Conservation (phyloP, 2,797 vertebrate species). For the Falco columbarius region DNA sequence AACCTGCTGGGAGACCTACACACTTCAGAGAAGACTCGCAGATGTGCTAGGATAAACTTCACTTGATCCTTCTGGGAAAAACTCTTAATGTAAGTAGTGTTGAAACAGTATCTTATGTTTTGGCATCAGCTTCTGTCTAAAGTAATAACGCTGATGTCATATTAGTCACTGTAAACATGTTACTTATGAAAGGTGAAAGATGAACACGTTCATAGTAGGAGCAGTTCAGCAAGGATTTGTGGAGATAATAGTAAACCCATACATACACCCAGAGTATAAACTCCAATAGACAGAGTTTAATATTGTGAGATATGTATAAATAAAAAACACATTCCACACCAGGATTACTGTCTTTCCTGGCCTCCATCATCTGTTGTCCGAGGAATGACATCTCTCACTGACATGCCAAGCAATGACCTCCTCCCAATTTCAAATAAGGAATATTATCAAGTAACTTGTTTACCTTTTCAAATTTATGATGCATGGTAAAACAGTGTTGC, state of each 20-base stretch:
- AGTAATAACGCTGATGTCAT: neutral
- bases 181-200: neutral
- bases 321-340: neutral
- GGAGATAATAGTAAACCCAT: neutral
- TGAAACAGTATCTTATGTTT: neutral
- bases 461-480: slow-evolving; percentile 46
- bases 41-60: neutral
- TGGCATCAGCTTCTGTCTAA: neutral
- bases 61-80: neutral
- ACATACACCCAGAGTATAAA: neutral
- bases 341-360: neutral
- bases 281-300: neutral
- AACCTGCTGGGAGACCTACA: neutral
- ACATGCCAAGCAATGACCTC: neutral
- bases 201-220: neutral
- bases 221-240: neutral
- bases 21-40: neutral
- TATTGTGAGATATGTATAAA: neutral
- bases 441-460: slow-evolving; percentile 40
- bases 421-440: neutral
- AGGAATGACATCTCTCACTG: neutral
- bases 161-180: neutral
- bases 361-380: neutral
- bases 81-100: neutral
- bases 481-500: neutral